A percentile compares a stretch with the other conserved stretches of the same genome.
Conservation (phyloP, 2,888 invertebrate species). For the Chloroclystis v-ata region DNA sequence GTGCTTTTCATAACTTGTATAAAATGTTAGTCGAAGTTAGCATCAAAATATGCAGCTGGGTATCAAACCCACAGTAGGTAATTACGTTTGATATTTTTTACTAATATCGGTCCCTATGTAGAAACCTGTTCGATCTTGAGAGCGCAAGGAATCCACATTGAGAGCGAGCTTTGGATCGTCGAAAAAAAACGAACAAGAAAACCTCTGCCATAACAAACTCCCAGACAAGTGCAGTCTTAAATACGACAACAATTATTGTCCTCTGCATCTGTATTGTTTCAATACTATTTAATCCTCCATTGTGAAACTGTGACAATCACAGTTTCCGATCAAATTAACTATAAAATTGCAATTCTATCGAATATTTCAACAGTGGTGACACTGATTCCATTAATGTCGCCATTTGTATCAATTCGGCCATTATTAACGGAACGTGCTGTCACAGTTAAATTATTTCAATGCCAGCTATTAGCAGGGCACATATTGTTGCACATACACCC, state of each 20-base stretch:
- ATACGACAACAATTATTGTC: conserved; percentile 40
- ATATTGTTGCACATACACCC: conserved; percentile 55
- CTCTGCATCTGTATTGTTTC: conserved; percentile 20
- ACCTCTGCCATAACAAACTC: conserved; percentile 52
- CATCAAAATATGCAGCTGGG: too few relatives aligned
- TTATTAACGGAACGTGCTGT: conserved; percentile 50
- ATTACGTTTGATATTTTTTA: conserved; percentile 72
- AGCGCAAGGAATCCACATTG: conserved; percentile 64
- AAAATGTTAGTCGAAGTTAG: too few relatives aligned
- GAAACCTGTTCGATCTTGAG: conserved; percentile 68
- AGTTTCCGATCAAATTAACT: conserved; percentile 25
- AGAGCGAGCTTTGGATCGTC: conserved; percentile 53
- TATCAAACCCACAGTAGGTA: conserved; percentile 64
- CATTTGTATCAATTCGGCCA: conserved; percentile 50
- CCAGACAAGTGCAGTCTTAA: conserved; percentile 38
- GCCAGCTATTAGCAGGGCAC: conserved; percentile 42
- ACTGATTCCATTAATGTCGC: conserved; percentile 44
- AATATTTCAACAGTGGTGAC: conserved; percentile 37
- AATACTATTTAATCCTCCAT: conserved; percentile 18
- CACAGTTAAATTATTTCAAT: conserved; percentile 51
- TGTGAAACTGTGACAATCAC: conserved; percentile 16
- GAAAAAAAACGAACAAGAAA: conserved; percentile 57
- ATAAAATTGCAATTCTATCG: conserved; percentile 27
- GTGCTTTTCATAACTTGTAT: conserved; percentile 16
- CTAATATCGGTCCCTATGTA: conserved; percentile 65